A percentile compares a stretch with the other conserved stretches of the same genome.
Evolutionary conservation across 2,888 invertebrate genomes (phyloP).

Genomic region (Andrena bicolor): DNA sequence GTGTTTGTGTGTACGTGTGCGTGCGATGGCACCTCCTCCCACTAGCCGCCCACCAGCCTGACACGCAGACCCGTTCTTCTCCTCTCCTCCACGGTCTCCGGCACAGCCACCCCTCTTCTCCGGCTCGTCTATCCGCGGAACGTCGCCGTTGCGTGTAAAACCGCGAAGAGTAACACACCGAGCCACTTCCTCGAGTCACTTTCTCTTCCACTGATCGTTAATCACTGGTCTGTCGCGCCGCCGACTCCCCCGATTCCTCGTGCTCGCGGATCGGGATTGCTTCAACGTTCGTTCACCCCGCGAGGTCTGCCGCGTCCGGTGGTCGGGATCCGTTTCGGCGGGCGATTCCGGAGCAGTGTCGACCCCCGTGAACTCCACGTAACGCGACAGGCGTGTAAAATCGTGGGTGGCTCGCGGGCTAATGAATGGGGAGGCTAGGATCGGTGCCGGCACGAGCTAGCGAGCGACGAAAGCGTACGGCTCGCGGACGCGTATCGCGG

Average conservation of each 20-base stretch:
- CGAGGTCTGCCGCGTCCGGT: neutral
- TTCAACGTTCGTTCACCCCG: neutral
- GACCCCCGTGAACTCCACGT: neutral
- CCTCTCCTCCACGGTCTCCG: slow-evolving; percentile 10
- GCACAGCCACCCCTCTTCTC: slow-evolving; percentile 34
- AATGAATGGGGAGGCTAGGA: neutral
- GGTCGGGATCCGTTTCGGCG: neutral
- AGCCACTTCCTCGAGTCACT: slow-evolving; percentile 66
- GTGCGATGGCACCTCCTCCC: slow-evolving; percentile 38
- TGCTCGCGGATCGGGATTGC: neutral
- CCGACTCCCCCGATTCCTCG: neutral
- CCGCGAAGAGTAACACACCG: slow-evolving; percentile 50
- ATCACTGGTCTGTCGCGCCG: slow-evolving; percentile 39
- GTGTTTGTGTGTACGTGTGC: slow-evolving; percentile 23
- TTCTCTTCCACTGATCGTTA: slow-evolving; percentile 58
- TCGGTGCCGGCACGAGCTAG: neutral
- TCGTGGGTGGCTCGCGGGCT: neutral
- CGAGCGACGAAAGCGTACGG: slow-evolving; percentile 14
- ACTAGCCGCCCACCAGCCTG: slow-evolving; percentile 36
- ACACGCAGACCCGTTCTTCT: slow-evolving; percentile 46
- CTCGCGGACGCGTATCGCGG: slow-evolving; percentile 57
- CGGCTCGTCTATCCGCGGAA: slow-evolving; percentile 40
- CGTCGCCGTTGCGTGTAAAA: slow-evolving; percentile 60
- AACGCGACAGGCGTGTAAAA: neutral
- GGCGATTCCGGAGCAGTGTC: neutral